phyloP scores from a whole-genome alignment of 1,140 invertebrate species.

The Leptinotarsa texana region DNA sequence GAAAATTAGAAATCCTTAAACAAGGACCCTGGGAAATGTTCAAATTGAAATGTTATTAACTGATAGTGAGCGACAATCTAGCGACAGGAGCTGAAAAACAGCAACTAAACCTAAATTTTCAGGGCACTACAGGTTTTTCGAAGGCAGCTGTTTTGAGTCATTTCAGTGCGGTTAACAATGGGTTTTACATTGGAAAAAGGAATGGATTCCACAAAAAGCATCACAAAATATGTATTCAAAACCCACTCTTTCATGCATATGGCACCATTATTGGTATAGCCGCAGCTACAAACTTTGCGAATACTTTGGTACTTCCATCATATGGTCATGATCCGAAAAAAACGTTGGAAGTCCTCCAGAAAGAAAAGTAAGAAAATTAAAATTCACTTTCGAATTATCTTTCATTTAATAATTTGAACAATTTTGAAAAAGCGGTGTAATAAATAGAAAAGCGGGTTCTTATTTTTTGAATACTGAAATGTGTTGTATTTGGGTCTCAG shows the following conservation, averaged over 20 bases:
- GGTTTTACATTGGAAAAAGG: slow-evolving; percentile 67
- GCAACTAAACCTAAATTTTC: slow-evolving; percentile 35
- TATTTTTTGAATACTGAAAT: too few relatives aligned
- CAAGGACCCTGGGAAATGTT: too few relatives aligned
- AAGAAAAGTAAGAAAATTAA: slow-evolving; percentile 66
- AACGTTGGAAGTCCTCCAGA: slow-evolving; percentile 67
- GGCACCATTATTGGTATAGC: slow-evolving; percentile 76
- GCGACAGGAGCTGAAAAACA: not conserved
- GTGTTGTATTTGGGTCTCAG: too few relatives aligned
- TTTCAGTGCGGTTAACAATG: slow-evolving; percentile 85
- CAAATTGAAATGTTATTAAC: not conserved
- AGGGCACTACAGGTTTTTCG: slow-evolving; percentile 83
- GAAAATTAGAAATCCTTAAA: too few relatives aligned
- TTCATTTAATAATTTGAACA: too few relatives aligned
- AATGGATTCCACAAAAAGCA: slow-evolving; percentile 61
- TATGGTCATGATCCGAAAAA: slow-evolving; percentile 70
- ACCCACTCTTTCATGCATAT: slow-evolving; percentile 92
- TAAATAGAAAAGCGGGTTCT: too few relatives aligned
- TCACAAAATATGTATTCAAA: slow-evolving; percentile 73
- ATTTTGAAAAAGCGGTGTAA: too few relatives aligned
- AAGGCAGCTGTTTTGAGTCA: slow-evolving; percentile 88
- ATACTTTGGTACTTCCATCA: slow-evolving; percentile 72
- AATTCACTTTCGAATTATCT: too few relatives aligned
- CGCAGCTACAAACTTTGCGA: slow-evolving; percentile 65
- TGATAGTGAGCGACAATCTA: not conserved